A percentile compares a stretch with the other conserved stretches of the same genome.
phyloP scores from a whole-genome alignment of 2,888 invertebrate genomes.

The Rhagonycha lutea region DNA sequence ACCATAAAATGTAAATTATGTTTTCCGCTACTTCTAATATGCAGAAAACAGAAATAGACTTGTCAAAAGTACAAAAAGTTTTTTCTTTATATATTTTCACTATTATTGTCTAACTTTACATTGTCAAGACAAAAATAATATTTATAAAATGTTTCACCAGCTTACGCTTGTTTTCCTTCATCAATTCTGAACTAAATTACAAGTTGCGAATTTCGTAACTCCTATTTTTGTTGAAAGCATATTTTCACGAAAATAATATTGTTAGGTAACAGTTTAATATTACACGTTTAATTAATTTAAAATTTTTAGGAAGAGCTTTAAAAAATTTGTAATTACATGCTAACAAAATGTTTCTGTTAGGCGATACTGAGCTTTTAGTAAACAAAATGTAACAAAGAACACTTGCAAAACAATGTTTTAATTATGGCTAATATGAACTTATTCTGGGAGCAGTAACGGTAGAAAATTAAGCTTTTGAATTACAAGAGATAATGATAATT shows the following conservation, averaged over 20 bases:
- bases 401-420: neutral
- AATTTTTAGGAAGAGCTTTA: neutral
- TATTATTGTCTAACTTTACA: neutral
- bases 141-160: neutral
- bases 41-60: neutral
- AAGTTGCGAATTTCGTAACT: neutral
- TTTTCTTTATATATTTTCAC: neutral
- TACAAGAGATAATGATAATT: neutral
- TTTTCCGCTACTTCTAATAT: neutral
- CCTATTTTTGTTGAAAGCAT: neutral
- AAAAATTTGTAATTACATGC: no score
- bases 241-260: neutral
- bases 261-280: neutral
- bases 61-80: neutral
- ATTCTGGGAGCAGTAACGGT: neutral
- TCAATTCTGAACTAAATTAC: neutral
- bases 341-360: neutral
- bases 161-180: neutral
- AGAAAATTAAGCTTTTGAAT: neutral
- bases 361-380: neutral
- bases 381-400: neutral
- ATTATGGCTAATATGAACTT: neutral
- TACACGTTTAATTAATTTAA: neutral
- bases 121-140: neutral
- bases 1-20: neutral